phyloP scores from a whole-genome alignment of 2,888 invertebrate species.

The Patella caerulea region DNA sequence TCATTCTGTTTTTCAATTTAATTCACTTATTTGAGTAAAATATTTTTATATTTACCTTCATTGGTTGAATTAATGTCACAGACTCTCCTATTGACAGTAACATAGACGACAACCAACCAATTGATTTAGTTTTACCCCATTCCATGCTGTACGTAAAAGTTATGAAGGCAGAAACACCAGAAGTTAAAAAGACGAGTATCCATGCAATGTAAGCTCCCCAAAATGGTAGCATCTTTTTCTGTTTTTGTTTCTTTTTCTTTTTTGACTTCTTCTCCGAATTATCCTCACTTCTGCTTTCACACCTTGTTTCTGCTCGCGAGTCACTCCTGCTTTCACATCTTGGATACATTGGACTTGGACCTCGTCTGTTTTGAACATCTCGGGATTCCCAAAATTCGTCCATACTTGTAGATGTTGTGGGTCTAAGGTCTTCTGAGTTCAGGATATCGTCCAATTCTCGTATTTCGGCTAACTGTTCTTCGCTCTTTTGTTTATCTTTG shows the following conservation, averaged over 20 bases:
- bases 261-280: not conserved
- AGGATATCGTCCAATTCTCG: not conserved
- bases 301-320: not conserved
- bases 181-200: conserved; percentile 43
- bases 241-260: conserved; percentile 17
- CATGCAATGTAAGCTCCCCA: conserved; percentile 54
- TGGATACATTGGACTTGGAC: not conserved
- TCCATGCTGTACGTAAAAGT: conserved; percentile 59
- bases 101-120: conserved; percentile 57
- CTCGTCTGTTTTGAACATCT: not conserved
- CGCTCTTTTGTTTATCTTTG: not conserved
- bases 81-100: conserved; percentile 57
- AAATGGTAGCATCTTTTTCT: conserved; percentile 42
- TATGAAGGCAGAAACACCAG: conserved; percentile 45
- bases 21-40: no score
- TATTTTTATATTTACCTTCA: conserved; percentile 48
- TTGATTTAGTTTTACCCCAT: conserved; percentile 56
- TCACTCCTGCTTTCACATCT: not conserved
- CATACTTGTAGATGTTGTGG: not conserved
- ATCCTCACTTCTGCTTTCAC: not conserved
- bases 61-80: conserved; percentile 57
- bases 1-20: not conserved
- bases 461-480: conserved; percentile 1
- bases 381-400: not conserved
- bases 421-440: not conserved